These are phyloP conservation scores for Drosophila cognata DNA, from an alignment of 2,888 invertebrate genomes.

Conservation along the genomic window DNA sequence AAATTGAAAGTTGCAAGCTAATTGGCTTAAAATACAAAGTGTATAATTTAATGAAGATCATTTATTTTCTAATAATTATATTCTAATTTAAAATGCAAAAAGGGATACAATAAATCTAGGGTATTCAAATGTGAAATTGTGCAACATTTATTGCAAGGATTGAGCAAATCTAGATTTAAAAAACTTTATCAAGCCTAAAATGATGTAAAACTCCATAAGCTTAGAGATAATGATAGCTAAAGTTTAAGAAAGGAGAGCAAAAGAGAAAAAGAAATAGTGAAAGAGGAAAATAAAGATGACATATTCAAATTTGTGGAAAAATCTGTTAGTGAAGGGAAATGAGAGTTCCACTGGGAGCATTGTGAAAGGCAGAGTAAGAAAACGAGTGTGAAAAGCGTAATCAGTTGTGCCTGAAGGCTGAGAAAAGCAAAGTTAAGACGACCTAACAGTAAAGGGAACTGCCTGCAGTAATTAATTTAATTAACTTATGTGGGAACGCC, in stretches of 20 bases:
- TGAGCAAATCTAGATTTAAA: not conserved
- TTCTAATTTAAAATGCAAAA: not conserved
- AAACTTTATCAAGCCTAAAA: not conserved
- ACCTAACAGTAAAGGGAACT: not conserved
- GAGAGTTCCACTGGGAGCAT: not conserved
- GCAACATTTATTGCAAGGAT: not conserved
- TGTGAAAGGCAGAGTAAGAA: not conserved
- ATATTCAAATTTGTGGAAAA: too few species aligned
- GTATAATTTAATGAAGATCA: accelerated
- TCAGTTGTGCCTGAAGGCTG: not conserved
- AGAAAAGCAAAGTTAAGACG: not conserved
- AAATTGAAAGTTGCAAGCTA: not conserved
- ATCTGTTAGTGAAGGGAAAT: not conserved
- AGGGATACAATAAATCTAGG: not conserved
- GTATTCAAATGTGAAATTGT: not conserved
- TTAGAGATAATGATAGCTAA: not conserved
- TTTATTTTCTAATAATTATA: not conserved
- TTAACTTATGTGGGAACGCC: not conserved
- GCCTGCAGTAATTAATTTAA: not conserved
- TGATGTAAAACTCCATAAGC: not conserved
- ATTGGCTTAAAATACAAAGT: not conserved
- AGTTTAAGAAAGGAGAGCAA: not conserved
- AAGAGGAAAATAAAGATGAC: not conserved
- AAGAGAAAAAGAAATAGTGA: too few species aligned
- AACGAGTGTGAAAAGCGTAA: not conserved